phyloP scores from a whole-genome alignment of 2,797 vertebrate species.

The Diplodus puntazzo region DNA sequence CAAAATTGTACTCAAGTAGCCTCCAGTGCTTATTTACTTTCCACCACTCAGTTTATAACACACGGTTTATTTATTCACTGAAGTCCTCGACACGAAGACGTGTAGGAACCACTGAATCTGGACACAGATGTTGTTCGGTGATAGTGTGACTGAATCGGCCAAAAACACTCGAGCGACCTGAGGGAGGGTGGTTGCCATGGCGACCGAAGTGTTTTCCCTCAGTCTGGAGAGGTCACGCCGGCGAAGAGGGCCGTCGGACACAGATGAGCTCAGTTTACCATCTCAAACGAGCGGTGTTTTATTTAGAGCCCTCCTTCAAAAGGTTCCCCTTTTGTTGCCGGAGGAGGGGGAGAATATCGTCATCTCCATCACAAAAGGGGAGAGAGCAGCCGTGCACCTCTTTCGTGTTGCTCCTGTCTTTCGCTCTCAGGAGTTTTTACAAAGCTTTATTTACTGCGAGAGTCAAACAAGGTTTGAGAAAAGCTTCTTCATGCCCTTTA shows the following conservation, averaged over 20 bases:
- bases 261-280: slow-evolving; percentile 59
- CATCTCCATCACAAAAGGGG: slow-evolving; percentile 65
- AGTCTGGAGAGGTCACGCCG: slow-evolving; percentile 44
- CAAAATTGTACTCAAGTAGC: not conserved
- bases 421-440: slow-evolving; percentile 12
- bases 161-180: slow-evolving; percentile 23
- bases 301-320: slow-evolving; percentile 57
- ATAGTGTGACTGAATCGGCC: slow-evolving; percentile 17
- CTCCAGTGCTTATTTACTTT: not conserved
- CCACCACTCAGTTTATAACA: not conserved
- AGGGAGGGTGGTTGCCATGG: slow-evolving; percentile 55
- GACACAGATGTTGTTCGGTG: slow-evolving; percentile 36
- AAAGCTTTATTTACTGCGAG: not conserved
- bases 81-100: not conserved
- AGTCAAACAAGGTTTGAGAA: slow-evolving; percentile 13
- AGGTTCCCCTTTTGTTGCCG: slow-evolving; percentile 38
- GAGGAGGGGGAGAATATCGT: slow-evolving; percentile 12
- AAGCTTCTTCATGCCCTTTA: not conserved
- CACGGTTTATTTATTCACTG: slow-evolving; percentile 8
- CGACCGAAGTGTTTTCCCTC: slow-evolving; percentile 64
- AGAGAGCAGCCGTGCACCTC: slow-evolving; percentile 1
- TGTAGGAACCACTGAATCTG: not conserved
- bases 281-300: slow-evolving; percentile 48
- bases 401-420: slow-evolving; percentile 9
- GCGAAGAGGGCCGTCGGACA: slow-evolving; percentile 10